Percentiles rank a stretch among this genome's conserved stretches.
Evolutionary conservation across 2,888 invertebrate species (phyloP).

Genomic region (Brenthis daphne): DNA sequence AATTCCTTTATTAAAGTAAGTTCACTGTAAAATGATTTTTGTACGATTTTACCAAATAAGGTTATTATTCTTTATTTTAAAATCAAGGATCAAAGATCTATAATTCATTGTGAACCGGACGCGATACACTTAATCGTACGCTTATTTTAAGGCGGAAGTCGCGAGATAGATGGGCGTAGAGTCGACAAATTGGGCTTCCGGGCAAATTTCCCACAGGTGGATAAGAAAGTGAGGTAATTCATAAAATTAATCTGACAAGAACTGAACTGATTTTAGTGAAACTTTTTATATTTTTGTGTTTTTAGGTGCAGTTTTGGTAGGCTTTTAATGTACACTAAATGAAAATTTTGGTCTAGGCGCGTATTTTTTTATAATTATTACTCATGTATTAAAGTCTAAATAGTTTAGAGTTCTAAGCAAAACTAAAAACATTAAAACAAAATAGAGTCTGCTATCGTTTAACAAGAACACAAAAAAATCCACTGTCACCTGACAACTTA

Average conservation of each 20-base stretch:
- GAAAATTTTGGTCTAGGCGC: no score
- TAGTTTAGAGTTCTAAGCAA: no score
- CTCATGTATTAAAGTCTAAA: no score
- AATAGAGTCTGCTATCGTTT: background rate
- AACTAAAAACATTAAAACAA: background rate
- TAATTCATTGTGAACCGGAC: conserved; percentile 41
- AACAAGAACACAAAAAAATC: conserved; percentile 6
- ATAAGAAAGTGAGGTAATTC: background rate
- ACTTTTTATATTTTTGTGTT: background rate
- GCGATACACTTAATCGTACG: conserved; percentile 40
- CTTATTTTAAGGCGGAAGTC: conserved; percentile 60
- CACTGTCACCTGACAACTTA: conserved; percentile 20
- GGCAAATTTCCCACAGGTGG: conserved; percentile 46
- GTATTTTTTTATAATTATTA: no score
- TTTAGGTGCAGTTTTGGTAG: background rate
- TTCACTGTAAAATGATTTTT: no score
- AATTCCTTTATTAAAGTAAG: no score
- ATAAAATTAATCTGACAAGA: conserved; percentile 3
- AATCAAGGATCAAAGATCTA: conserved; percentile 6
- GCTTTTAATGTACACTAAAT: background rate
- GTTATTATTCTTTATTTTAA: background rate
- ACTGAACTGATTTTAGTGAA: conserved; percentile 1
- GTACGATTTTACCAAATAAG: no score
- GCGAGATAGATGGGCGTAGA: conserved; percentile 66
- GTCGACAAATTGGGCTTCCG: conserved; percentile 69